A percentile compares a stretch with the other conserved stretches of the same genome.
Evolutionary conservation across 2,888 invertebrate species (phyloP).

Genomic region (Andrena haemorrhoa): DNA sequence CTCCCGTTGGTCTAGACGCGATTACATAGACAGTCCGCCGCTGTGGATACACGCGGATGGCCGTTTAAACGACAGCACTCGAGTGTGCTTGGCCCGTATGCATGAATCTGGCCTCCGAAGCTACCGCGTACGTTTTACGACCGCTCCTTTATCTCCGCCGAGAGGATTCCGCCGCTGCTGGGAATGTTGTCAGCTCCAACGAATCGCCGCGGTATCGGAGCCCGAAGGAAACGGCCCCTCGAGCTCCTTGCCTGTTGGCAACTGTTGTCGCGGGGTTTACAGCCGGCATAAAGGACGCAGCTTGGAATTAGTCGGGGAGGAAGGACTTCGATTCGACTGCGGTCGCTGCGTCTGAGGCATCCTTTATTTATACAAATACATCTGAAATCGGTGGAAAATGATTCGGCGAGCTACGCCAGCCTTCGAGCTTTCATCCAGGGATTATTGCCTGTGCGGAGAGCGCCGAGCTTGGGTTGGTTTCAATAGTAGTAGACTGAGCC

Average conservation of each 20-base stretch:
- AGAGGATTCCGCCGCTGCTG: conserved; percentile 11
- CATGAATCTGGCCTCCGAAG: conserved; percentile 19
- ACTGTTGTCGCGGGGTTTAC: conserved; percentile 35
- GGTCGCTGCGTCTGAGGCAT: conserved; percentile 13
- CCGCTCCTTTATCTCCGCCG: conserved; percentile 21
- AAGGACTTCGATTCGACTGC: conserved; percentile 30
- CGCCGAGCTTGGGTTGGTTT: not conserved
- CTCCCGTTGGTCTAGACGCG: not conserved
- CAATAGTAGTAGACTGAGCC: conserved; percentile 62
- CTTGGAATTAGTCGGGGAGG: conserved; percentile 6
- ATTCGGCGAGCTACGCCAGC: conserved; percentile 20
- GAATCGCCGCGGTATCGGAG: not conserved
- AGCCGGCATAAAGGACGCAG: conserved; percentile 9
- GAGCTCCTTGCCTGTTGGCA: not conserved
- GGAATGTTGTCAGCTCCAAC: not conserved
- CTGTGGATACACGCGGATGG: conserved; percentile 1
- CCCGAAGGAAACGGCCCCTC: not conserved
- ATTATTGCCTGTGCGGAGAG: not conserved
- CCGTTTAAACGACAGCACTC: not conserved
- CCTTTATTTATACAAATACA: conserved; percentile 49
- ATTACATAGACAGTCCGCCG: conserved; percentile 22
- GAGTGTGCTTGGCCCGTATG: not conserved
- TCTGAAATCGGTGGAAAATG: conserved; percentile 31
- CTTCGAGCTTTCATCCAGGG: not conserved
- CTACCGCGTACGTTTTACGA: conserved; percentile 49